A percentile compares a stretch with the other conserved stretches of the same genome.
These are phyloP conservation scores for Avahi laniger DNA, from an alignment of 2,797 vertebrate species.

Conservation along the genomic window DNA sequence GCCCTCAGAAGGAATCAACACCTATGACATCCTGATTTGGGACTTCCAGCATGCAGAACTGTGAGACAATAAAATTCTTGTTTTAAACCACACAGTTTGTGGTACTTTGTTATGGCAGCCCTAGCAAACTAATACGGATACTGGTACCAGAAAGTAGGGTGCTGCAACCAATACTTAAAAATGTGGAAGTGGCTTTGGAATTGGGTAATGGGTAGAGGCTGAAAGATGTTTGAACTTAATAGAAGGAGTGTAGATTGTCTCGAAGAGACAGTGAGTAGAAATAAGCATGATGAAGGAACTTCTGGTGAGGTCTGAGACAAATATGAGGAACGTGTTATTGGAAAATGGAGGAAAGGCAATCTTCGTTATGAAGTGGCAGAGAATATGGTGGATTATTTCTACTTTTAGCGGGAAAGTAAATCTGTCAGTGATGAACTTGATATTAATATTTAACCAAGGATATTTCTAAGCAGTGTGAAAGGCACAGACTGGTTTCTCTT, in stretches of 20 bases:
- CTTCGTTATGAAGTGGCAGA: neutral
- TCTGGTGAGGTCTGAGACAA: neutral
- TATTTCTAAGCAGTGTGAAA: neutral
- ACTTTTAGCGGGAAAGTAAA: neutral
- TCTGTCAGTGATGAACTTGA: neutral
- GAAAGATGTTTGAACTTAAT: neutral
- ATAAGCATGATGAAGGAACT: neutral
- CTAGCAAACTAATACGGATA: neutral
- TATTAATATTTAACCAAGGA: neutral
- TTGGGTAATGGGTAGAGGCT: neutral
- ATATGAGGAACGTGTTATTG: neutral
- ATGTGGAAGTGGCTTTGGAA: neutral
- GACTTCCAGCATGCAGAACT: neutral
- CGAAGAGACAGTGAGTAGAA: neutral
- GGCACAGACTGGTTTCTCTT: neutral
- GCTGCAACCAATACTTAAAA: neutral
- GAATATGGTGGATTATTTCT: neutral
- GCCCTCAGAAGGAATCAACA: neutral
- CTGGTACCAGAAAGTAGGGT: neutral
- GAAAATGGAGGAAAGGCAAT: neutral
- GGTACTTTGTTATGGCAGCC: neutral
- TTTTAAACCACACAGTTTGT: neutral
- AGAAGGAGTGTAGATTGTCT: neutral
- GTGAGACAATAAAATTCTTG: neutral
- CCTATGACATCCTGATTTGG: neutral